A percentile compares a stretch with the other conserved stretches of the same genome.
These are phyloP conservation scores for Argentina silus DNA, from an alignment of 2,797 vertebrate species.

Conservation along the genomic window DNA sequence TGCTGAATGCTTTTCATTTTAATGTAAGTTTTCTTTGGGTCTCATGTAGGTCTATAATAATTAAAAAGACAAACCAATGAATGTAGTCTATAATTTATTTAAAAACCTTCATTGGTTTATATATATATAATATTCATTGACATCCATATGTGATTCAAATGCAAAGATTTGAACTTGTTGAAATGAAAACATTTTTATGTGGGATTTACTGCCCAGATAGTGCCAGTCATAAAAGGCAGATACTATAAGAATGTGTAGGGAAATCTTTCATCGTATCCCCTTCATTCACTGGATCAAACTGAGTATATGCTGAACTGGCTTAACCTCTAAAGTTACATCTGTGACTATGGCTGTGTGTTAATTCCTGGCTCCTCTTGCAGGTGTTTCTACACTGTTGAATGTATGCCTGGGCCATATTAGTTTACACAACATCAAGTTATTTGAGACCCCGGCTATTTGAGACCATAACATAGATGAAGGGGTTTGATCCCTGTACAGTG, in stretches of 20 bases:
- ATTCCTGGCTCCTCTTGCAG: slow-evolving; percentile 48
- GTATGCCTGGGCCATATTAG: slow-evolving; percentile 22
- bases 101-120: too few species aligned
- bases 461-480: neutral
- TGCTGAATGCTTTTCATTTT: neutral
- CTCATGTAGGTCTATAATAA: neutral
- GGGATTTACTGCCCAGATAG: too few species aligned
- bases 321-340: slow-evolving; percentile 9
- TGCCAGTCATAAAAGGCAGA: too few species aligned
- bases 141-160: neutral
- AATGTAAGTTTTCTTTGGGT: slow-evolving; percentile 3
- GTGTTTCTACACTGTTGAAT: slow-evolving; percentile 29
- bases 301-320: slow-evolving; percentile 10
- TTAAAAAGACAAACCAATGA: too few species aligned
- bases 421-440: slow-evolving; percentile 38
- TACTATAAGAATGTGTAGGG: neutral
- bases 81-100: too few species aligned
- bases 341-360: slow-evolving; percentile 29
- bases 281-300: slow-evolving; percentile 20
- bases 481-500: neutral
- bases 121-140: neutral
- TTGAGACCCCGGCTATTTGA: neutral
- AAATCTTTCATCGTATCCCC: neutral
- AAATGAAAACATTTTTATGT: too few species aligned
- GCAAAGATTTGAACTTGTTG: neutral